These are phyloP conservation scores for Sardina pilchardus DNA, from an alignment of 2,113 vertebrate genomes.

Conservation along the genomic window DNA sequence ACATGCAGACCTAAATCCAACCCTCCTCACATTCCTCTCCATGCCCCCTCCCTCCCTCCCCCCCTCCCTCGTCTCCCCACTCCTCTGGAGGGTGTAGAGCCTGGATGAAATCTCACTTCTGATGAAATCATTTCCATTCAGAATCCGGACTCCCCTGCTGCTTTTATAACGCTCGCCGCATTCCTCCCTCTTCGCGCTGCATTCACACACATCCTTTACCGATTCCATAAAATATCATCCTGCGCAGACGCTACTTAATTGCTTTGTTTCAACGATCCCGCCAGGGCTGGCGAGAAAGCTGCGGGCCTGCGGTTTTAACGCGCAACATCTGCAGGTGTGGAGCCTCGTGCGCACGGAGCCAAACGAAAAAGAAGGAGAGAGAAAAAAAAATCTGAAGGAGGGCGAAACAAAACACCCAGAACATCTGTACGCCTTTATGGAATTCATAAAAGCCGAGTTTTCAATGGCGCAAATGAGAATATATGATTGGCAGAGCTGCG, in stretches of 20 bases:
- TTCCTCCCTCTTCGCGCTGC: conserved; percentile 34
- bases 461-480: conserved; percentile 34
- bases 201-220: conserved; percentile 40
- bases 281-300: conserved; percentile 54
- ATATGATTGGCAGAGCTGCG: conserved; percentile 32
- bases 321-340: conserved; percentile 71
- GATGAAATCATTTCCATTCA: conserved; percentile 47
- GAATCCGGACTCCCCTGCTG: conserved; percentile 36
- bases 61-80: conserved; percentile 7
- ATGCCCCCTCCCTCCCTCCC: background rate
- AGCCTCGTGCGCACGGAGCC: conserved; percentile 35
- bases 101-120: conserved; percentile 36
- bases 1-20: conserved; percentile 34
- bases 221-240: conserved; percentile 40
- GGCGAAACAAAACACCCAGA: conserved; percentile 52
- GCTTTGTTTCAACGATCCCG: conserved; percentile 66
- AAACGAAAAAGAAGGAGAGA: conserved; percentile 21
- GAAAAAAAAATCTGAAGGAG: conserved; percentile 33
- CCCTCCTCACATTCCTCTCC: conserved; percentile 1
- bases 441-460: conserved; percentile 36
- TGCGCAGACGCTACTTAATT: conserved; percentile 59
- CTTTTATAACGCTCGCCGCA: conserved; percentile 41
- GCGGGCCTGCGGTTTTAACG: conserved; percentile 52
- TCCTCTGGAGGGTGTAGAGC: conserved; percentile 30
- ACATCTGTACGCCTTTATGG: conserved; percentile 54